phyloP scores from a whole-genome alignment of 2,113 vertebrate genomes.

The Trichomycterus rosablanca region DNA sequence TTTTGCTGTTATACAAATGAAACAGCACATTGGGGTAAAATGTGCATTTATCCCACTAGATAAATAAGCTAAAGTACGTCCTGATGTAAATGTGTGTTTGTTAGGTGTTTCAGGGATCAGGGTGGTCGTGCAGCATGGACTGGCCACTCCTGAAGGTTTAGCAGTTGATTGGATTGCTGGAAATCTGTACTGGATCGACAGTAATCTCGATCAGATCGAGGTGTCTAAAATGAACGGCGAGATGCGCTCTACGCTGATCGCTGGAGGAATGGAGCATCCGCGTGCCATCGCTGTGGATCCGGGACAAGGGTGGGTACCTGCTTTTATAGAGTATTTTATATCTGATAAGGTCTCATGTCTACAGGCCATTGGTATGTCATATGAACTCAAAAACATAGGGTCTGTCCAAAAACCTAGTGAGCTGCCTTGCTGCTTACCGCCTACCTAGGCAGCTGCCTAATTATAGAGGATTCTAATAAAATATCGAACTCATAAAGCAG shows the following conservation, averaged over 20 bases:
- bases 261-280: constrained; percentile 83
- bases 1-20: too few species aligned
- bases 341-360: neutral
- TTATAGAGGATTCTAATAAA: too few species aligned
- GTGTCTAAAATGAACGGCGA: constrained; percentile 79
- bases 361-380: too few species aligned
- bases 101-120: constrained; percentile 77
- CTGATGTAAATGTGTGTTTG: neutral
- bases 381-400: too few species aligned
- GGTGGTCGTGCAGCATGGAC: constrained; percentile 79
- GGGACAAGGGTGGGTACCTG: constrained; percentile 73
- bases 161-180: constrained; percentile 85
- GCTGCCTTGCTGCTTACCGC: too few species aligned
- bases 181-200: constrained; percentile 88
- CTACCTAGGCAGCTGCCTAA: too few species aligned
- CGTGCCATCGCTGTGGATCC: constrained; percentile 83
- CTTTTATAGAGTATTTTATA: neutral
- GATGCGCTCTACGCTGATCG: constrained; percentile 76
- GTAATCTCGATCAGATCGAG: constrained; percentile 86
- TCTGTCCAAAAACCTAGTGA: too few species aligned
- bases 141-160: constrained; percentile 82
- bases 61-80: neutral
- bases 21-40: too few species aligned
- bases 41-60: too few species aligned
- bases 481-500: too few species aligned